Conservation (phyloP, 2,888 invertebrate genomes). For the Ditula angustiorana region DNA sequence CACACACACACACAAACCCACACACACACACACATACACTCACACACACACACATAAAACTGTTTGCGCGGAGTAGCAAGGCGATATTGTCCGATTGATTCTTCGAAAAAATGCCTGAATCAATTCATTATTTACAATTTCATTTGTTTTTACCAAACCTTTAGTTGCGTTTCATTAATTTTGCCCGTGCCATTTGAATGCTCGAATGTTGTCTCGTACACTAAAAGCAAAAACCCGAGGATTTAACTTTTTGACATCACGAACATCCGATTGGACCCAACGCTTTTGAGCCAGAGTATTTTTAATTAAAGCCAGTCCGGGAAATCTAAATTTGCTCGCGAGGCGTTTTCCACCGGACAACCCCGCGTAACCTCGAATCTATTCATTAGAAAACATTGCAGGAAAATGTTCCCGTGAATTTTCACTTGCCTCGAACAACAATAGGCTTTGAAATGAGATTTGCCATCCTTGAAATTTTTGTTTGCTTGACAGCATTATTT, state of each 20-base stretch:
- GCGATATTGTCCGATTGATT: not conserved
- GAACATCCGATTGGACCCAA: slow-evolving; percentile 54
- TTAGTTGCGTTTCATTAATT: not conserved
- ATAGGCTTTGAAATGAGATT: slow-evolving; percentile 1
- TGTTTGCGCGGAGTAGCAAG: too few species aligned
- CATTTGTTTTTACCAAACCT: not conserved
- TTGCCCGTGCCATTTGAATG: slow-evolving; percentile 4
- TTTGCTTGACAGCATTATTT: not conserved
- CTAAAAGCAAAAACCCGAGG: slow-evolving; percentile 47
- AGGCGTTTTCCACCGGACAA: slow-evolving; percentile 3
- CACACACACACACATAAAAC: too few species aligned
- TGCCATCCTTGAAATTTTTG: not conserved
- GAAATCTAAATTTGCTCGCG: slow-evolving; percentile 47
- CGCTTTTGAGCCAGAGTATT: slow-evolving; percentile 55
- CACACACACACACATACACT: too few species aligned
- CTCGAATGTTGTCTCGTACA: slow-evolving; percentile 19
- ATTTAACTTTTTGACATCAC: slow-evolving; percentile 61
- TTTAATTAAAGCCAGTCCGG: slow-evolving; percentile 65
- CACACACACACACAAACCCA: too few species aligned
- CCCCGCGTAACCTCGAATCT: slow-evolving; percentile 5
- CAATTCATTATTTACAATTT: too few species aligned
- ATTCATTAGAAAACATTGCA: slow-evolving; percentile 29
- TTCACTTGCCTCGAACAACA: slow-evolving; percentile 8
- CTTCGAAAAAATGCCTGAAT: too few species aligned
- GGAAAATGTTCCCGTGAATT: slow-evolving; percentile 16